Evolutionary conservation across 1,140 invertebrate genomes (phyloP).

Genomic region (Neelides sp.): DNA sequence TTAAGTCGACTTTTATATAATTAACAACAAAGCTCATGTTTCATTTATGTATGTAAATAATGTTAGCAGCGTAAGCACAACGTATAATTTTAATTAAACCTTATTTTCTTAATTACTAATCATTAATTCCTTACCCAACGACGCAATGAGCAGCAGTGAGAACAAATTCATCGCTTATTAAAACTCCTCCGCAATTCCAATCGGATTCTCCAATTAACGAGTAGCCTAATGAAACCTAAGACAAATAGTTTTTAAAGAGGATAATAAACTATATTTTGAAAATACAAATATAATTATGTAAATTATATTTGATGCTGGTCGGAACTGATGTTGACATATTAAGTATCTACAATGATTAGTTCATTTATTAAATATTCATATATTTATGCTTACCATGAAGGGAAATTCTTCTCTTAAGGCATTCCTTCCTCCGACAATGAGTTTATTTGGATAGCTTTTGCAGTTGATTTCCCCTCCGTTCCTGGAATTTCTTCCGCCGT

Average conservation of each 20-base stretch:
- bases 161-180: slow-evolving; percentile 43
- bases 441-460: neutral
- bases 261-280: neutral
- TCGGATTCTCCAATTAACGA: neutral
- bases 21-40: neutral
- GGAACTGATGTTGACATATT: neutral
- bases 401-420: too few species aligned
- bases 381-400: too few species aligned
- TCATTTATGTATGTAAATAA: neutral
- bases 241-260: neutral
- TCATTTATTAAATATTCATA: neutral
- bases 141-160: slow-evolving; percentile 44
- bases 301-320: neutral
- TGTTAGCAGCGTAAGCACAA: neutral
- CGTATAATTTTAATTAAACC: neutral
- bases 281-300: neutral
- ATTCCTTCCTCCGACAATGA: too few species aligned
- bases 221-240: slow-evolving; percentile 5
- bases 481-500: neutral
- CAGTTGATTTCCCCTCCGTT: neutral
- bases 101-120: neutral
- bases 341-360: neutral
- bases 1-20: slow-evolving; percentile 2
- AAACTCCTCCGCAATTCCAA: slow-evolving; percentile 43
- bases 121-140: neutral